Base-by-base conservation (phyloP, 2,888 invertebrate species). In the Volucella inflata region DNA sequence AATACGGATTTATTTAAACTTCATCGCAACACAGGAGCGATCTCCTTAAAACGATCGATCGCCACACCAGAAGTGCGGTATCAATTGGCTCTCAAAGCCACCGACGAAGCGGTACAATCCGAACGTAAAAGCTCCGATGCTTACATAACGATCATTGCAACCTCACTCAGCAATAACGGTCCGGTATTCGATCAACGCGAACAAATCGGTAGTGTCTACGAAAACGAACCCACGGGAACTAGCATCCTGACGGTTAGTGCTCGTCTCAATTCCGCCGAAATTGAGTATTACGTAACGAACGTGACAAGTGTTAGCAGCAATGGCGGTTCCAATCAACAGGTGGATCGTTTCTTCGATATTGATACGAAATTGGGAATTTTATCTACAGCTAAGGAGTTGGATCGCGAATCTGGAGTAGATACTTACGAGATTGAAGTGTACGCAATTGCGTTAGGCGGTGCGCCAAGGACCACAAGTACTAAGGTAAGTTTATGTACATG, bases 241-340 rank as follows among this genome's bases (percentile, higher is more conserved):
- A 96, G 96, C 89, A 96, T 98, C 88, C 92, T 97, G 89, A 96
- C 96, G 88, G 95, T 98, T 89, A 94, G 94, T 87, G 97, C 97
- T 89, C 94, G 94, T 88, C 94, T 94, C 88, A 92, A 92, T 87
- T 93, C 94, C 89, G 94, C 94, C 71, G 94, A 95, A 89, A 94
- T 98, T 91, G 97, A 97, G 92, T 98, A 97, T 93, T 98, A 97
- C 93, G 96, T 98, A 92, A 97, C 97, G 89, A 96, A 96, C 93
- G 96, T 96, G 92, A 96, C 96, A 89, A 88, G 90, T 16, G 87
- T 88, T 64, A 87, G 87, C 55, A 55, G 53, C 38, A 64, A 42
- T 48, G 64, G 81, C 42, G 71, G 80, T 3, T 16, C 75, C n/a
- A 76, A 78, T 62, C 94, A 93, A 88, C 96, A 96, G 93, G 96